These are phyloP conservation scores for Watersipora subatra DNA, from an alignment of 1,140 invertebrate species.

Conservation along the genomic window DNA sequence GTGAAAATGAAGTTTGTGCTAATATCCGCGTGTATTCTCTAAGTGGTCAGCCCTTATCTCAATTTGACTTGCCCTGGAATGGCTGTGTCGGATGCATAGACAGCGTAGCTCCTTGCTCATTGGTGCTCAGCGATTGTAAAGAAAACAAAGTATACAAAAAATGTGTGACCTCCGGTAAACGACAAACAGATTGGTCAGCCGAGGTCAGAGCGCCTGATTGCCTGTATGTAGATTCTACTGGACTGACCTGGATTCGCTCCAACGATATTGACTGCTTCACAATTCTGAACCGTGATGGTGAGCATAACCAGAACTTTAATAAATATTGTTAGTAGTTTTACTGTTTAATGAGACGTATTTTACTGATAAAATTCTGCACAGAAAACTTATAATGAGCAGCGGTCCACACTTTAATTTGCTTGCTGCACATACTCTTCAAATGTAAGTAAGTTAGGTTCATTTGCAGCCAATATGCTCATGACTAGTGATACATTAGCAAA, in stretches of 20 bases:
- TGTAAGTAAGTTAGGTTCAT: too few species aligned
- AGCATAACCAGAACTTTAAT: too few species aligned
- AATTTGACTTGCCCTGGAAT: not conserved
- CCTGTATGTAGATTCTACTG: not conserved
- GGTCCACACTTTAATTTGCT: too few species aligned
- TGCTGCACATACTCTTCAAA: too few species aligned
- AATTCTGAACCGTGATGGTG: too few species aligned
- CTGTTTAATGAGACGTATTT: too few species aligned
- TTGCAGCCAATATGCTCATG: too few species aligned
- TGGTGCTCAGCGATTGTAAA: not conserved
- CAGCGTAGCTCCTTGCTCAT: not conserved
- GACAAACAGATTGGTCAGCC: not conserved
- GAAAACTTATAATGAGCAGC: too few species aligned
- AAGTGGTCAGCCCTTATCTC: not conserved
- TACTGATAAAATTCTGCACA: too few species aligned
- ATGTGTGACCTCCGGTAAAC: not conserved
- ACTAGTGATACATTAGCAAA: too few species aligned
- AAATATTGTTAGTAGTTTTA: too few species aligned
- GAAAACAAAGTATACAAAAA: not conserved
- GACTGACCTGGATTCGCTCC: not conserved
- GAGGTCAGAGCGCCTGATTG: not conserved
- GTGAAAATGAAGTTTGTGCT: not conserved
- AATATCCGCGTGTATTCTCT: not conserved
- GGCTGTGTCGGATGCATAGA: not conserved
- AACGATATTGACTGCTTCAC: not conserved